A percentile compares a stretch with the other conserved stretches of the same genome.
These are phyloP conservation scores for Lasiommata megera DNA, from an alignment of 2,888 invertebrate species.

Conservation along the genomic window DNA sequence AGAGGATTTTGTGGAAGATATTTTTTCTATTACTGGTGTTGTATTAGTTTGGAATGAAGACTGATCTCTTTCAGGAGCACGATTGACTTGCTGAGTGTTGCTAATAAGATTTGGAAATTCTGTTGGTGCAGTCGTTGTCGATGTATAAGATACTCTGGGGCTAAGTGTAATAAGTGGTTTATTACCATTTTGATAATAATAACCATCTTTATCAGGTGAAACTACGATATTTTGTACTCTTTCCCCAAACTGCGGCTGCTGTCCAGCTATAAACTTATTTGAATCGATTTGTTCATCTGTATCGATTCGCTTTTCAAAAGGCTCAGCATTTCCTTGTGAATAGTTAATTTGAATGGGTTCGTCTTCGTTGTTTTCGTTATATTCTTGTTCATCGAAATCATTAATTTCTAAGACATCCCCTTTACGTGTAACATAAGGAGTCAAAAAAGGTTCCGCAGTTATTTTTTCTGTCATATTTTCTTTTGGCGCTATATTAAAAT, in stretches of 20 bases:
- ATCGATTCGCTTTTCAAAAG: not conserved
- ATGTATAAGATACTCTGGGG: not conserved
- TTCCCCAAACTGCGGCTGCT: not conserved
- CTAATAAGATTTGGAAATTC: not conserved
- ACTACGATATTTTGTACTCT: not conserved
- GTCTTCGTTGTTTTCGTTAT: not conserved
- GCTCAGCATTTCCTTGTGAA: not conserved
- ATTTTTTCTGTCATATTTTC: conserved; percentile 26
- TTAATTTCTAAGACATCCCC: conserved; percentile 22
- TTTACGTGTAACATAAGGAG: conserved; percentile 36
- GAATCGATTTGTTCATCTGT: not conserved
- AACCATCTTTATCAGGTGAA: conserved; percentile 4
- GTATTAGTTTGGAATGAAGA: not conserved
- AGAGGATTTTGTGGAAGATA: not conserved
- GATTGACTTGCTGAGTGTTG: not conserved
- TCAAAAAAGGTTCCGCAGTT: conserved; percentile 38
- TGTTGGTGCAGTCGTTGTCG: conserved; percentile 1
- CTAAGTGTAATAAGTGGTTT: not conserved
- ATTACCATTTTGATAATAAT: conserved; percentile 2
- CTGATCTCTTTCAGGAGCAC: not conserved
- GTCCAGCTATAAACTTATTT: not conserved
- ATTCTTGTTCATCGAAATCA: conserved; percentile 21
- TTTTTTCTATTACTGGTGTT: not conserved
- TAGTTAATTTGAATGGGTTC: not conserved
- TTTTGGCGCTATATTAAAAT: conserved; percentile 19